Evolutionary conservation across 2,888 invertebrate genomes (phyloP), one percentile per base, ranked within the genome.

Genomic region (Epiblema foenella): DNA sequence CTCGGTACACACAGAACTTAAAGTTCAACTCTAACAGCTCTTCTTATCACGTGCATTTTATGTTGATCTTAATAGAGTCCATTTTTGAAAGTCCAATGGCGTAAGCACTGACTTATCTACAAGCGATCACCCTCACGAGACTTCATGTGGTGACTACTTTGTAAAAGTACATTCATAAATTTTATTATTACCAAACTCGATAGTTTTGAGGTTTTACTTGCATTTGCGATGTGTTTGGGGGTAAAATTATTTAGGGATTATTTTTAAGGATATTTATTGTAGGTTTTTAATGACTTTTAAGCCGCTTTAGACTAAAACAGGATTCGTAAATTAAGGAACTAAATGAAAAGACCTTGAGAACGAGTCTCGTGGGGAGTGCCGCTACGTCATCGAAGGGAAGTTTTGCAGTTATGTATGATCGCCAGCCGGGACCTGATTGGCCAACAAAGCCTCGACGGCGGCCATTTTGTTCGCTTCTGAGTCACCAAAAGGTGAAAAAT

Each of bases 381-480:
- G 76, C 81, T 88, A 92, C 93, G 93, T 93, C 93, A 93, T 82
- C 79, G 81, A 81, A 84, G 81, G 83, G 84, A 81, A 86, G 88
- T 90, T 84, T 89, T 87, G 86, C 89, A 89, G 87, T 83, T 91
- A 90, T 86, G 87, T 89, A 86, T 87, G 78, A 83, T 81, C 79
- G 84, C 84, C 79, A 86, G 84, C 83, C 80, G 80, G 81, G 79
- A 81, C 81, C 85, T 79, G 88, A 92, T 93, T 93, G 93, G 92
- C 85, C 87, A 86, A 88, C 85, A 89, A 88, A 91, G 89, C 91
- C 92, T 93, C 87, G 88, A 85, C 87, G 92, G 94, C 94, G 93
- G 95, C 95, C 95, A 95, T 95, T 94, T 95, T 95, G 94, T 89
- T 83, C 87, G 86, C 85, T 94, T 94, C 91, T 95, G 95, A 94